Evolutionary conservation across 2,797 vertebrate genomes (phyloP), one percentile per base, ranked within the genome.

Genomic region (Tokudaia muenninki): DNA sequence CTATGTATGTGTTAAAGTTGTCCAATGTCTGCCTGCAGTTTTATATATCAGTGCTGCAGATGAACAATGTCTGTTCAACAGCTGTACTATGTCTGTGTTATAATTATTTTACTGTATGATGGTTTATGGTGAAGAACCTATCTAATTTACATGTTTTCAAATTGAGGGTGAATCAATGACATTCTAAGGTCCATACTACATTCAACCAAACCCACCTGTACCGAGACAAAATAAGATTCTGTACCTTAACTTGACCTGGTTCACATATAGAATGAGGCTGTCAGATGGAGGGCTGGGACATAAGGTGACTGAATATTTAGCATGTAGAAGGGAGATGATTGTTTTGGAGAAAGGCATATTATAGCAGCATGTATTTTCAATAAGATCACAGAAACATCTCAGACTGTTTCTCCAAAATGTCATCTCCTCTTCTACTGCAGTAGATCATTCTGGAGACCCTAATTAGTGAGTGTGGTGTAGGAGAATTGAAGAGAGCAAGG

Each of bases 91-190:
- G 47, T 52, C 47, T 74, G 14, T 74, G 44, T 55, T 29, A 61
- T 6, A 70, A 0, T 1, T 55, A n/a, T 72, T 1, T 16, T 41
- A 41, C 5, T 12, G n/a, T 21, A 3, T 37, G 24, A 88, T 1
- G 17, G 29, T 57, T 74, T 37, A 74, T 5, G 37, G 17, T 59
- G 17, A 26, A 91, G 29, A 75, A 84, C 24, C 55, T 61, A 7
- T 13, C 37, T 67, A 70, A 59, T 75, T 92, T 74, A 89, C 13
- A 63, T n/a, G 19, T 57, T 77, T 91, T 86, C 52, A 79, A 1
- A 63, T 1, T 52, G 29, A 82, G n/a, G 44, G 41, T 70, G 75
- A 65, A 74, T 59, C 59, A 50, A 13, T 31, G 4, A 19, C 22
- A 3, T 7, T 86, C 0, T 26, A 59, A 37, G 44, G 75, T n/a